Base-by-base conservation (phyloP, 2,113 vertebrate genomes). In the Sapajus apella region DNA sequence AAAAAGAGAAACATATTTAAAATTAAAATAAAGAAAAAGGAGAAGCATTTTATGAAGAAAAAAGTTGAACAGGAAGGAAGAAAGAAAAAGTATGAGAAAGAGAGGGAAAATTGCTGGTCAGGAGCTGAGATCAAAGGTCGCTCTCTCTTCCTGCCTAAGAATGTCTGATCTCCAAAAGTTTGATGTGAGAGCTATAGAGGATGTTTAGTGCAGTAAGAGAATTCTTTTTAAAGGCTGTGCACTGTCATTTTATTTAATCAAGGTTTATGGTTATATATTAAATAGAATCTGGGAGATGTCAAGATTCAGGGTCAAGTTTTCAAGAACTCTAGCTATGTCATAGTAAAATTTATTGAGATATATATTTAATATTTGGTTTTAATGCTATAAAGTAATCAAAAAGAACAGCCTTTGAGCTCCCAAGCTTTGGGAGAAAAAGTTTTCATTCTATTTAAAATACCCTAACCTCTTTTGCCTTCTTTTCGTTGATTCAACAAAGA, bases 181-280 rank as follows among this genome's bases (percentile, higher is more conserved):
- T 73, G 75, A 58, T 76, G 16, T n/a, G 32, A 3, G 21, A 77
- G 30, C 17, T 23, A 37, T 16, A 56, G 9, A 72, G 7, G 21
- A 81, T 82, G n/a, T 30, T 91, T 95, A 55, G 87, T 50, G 82
- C 10, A 35, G 50, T n/a, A 45, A 87, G 35, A 27, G 8, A 95
- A 56, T 66, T 17, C 6, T 23, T 87, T 64, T 12, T 47, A 95
- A 76, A 90, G 35, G 0, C 13, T 76, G 2, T 79, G 7, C 5
- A 14, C 32, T 92, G 16, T 83, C 81, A 66, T 90, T 92, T 97
- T 86, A 87, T 37, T 52, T 30, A 87, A 85, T 84, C 30, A 86
- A 83, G 10, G 45, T 79, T 50, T 82, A 50, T 79, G 27, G 2
- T 90, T 93, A 7, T 32, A 81, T 72, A 8, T 90, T 55, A 80